Evolutionary conservation across 2,113 vertebrate species (phyloP).

Genomic region (Malurus melanocephalus): DNA sequence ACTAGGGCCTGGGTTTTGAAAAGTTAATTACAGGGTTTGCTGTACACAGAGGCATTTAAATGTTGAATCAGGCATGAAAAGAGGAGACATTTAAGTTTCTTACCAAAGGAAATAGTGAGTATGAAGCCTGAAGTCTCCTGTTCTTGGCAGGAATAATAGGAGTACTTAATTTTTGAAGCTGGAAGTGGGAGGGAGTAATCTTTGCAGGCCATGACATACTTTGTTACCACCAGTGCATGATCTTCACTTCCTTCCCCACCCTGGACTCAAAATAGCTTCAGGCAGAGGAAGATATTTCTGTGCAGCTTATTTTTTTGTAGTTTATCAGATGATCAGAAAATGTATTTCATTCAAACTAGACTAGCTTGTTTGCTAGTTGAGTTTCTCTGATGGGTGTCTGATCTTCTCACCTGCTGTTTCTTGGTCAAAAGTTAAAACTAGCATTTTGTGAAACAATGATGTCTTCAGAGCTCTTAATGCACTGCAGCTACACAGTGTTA

Average conservation of each 20-base stretch:
- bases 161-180: background rate
- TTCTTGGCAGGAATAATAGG: background rate
- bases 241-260: background rate
- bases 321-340: background rate
- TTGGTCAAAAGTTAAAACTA: background rate
- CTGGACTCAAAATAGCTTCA: background rate
- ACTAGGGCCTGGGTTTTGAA: background rate
- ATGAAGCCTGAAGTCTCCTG: background rate
- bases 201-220: background rate
- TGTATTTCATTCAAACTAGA: background rate
- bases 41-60: background rate
- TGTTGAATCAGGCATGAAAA: background rate
- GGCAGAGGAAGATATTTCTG: background rate
- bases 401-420: background rate
- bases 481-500: background rate
- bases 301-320: background rate
- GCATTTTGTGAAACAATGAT: background rate
- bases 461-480: background rate
- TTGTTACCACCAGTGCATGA: background rate
- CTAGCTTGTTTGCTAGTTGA: background rate
- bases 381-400: background rate
- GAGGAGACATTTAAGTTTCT: background rate
- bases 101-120: background rate
- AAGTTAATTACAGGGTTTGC: background rate
- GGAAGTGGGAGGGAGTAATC: background rate